Evolutionary conservation across 2,797 vertebrate genomes (phyloP).

Genomic region (Graptemys geographica): DNA sequence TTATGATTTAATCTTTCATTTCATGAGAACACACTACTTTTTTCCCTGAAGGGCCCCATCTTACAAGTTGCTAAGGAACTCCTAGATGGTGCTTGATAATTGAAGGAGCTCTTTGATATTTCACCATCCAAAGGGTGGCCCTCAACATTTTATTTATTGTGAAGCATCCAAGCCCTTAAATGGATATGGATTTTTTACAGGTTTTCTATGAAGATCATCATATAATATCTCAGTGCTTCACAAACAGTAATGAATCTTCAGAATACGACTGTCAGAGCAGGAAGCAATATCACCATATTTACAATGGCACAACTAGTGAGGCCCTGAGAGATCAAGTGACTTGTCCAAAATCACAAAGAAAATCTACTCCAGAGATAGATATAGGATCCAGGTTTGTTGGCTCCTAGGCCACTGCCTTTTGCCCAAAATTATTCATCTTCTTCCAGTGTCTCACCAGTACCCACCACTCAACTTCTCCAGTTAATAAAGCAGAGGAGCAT

Average conservation of each 20-base stretch:
- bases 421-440: background rate
- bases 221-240: background rate
- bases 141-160: background rate
- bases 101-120: conserved; percentile 51
- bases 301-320: background rate
- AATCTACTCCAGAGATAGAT: background rate
- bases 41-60: background rate
- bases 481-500: background rate
- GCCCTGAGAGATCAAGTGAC: background rate
- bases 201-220: conserved; percentile 28
- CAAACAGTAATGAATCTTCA: conserved; percentile 34
- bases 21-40: background rate
- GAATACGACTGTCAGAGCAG: background rate
- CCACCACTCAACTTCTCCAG: background rate
- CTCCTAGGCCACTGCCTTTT: background rate
- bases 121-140: conserved; percentile 45
- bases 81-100: background rate
- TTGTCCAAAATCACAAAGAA: background rate
- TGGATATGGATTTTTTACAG: conserved; percentile 50
- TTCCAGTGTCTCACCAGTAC: background rate
- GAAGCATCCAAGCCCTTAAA: conserved; percentile 23
- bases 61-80: background rate
- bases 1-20: background rate
- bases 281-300: conserved; percentile 41
- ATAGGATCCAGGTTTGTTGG: background rate